These are phyloP conservation scores for Phalangium opilio DNA, from an alignment of 2,888 invertebrate species.

Conservation along the genomic window DNA sequence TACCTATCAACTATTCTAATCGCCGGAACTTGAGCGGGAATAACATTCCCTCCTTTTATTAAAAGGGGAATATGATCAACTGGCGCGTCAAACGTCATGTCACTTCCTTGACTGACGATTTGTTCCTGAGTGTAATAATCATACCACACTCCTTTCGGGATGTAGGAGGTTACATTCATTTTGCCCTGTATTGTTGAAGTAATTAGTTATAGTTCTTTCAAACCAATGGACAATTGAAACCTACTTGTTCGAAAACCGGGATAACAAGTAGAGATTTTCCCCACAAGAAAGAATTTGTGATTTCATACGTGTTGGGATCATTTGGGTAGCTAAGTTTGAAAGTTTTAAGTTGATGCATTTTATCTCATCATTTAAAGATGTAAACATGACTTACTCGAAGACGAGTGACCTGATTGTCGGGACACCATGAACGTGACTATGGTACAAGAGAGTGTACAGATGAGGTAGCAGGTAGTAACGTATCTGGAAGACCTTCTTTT, in stretches of 20 bases:
- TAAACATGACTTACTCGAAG: slow-evolving; percentile 28
- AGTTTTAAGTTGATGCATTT: no score
- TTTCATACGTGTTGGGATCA: slow-evolving; percentile 44
- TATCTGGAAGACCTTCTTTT: slow-evolving; percentile 23
- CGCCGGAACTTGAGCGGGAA: slow-evolving; percentile 44
- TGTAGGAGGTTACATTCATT: slow-evolving; percentile 38
- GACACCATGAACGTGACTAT: slow-evolving; percentile 27
- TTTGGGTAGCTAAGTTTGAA: slow-evolving; percentile 32
- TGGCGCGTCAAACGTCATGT: slow-evolving; percentile 39
- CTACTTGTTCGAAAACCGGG: slow-evolving; percentile 42
- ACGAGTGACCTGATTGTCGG: slow-evolving; percentile 31
- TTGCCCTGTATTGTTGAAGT: slow-evolving; percentile 33
- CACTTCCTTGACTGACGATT: slow-evolving; percentile 6
- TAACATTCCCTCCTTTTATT: slow-evolving; percentile 52
- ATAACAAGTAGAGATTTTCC: slow-evolving; percentile 55
- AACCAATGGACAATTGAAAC: neutral
- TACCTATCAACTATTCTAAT: neutral
- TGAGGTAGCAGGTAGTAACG: slow-evolving; percentile 36
- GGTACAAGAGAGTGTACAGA: slow-evolving; percentile 34
- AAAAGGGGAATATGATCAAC: slow-evolving; percentile 47
- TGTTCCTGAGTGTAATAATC: slow-evolving; percentile 22
- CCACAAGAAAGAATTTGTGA: slow-evolving; percentile 63
- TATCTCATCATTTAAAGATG: no score
- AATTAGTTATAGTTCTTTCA: no score
- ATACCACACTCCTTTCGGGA: slow-evolving; percentile 54